These are phyloP conservation scores for Cebus imitator DNA, from an alignment of 2,113 vertebrate genomes.

Conservation along the genomic window DNA sequence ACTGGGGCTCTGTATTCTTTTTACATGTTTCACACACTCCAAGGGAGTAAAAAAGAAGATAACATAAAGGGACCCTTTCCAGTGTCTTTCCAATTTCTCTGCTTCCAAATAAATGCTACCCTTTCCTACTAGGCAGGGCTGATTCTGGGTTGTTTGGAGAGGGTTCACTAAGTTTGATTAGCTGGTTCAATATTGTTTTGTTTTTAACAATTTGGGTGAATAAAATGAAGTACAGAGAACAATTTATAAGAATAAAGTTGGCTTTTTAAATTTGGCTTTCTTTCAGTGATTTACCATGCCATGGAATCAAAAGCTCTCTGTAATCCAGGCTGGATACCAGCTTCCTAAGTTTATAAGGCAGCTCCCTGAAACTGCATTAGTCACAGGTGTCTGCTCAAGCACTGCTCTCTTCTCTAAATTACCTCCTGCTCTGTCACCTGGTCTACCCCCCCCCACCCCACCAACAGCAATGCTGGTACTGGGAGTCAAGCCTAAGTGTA, in stretches of 20 bases:
- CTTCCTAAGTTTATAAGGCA: neutral
- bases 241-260: neutral
- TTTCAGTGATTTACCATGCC: neutral
- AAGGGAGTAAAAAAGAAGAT: neutral
- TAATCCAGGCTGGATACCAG: neutral
- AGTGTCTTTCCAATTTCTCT: slow-evolving; percentile 14
- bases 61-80: slow-evolving; percentile 17
- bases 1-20: neutral
- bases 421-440: neutral
- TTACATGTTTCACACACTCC: neutral
- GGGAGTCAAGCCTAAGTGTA: neutral
- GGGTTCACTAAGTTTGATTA: neutral
- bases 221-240: neutral
- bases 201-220: neutral
- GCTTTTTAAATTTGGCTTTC: neutral
- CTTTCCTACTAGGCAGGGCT: neutral
- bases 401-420: neutral
- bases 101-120: neutral
- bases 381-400: neutral
- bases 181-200: neutral
- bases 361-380: neutral
- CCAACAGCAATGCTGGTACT: neutral
- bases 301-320: neutral
- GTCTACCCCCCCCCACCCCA: neutral
- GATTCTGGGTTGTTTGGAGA: neutral